A percentile compares a stretch with the other conserved stretches of the same genome.
phyloP scores from a whole-genome alignment of 2,797 vertebrate genomes.

The Siniperca undulata region DNA sequence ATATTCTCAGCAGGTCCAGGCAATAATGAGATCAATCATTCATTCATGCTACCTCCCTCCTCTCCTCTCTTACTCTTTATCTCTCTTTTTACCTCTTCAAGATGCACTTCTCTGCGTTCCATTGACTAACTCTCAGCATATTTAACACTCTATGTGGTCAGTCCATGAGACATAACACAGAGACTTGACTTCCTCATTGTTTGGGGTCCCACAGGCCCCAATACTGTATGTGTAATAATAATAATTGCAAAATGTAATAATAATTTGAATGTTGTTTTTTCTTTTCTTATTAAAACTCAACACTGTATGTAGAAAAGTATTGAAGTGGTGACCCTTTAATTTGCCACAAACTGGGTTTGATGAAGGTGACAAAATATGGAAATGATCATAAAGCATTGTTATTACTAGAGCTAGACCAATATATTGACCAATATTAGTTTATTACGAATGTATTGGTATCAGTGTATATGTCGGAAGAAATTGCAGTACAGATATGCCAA shows the following conservation, averaged over 20 bases:
- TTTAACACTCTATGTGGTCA: conserved; percentile 4
- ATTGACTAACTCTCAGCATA: conserved; percentile 3
- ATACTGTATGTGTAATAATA: not conserved
- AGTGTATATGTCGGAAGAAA: not conserved
- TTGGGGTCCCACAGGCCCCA: not conserved
- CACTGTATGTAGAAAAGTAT: not conserved
- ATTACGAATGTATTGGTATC: not conserved
- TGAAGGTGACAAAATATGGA: no score
- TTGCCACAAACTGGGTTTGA: no score
- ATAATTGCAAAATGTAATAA: no score
- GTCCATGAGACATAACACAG: not conserved
- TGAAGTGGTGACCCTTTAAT: not conserved
- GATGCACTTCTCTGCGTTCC: not conserved
- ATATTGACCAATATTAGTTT: not conserved
- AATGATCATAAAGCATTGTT: not conserved
- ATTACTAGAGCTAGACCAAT: not conserved
- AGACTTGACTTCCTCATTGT: not conserved
- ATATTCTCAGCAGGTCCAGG: conserved; percentile 32
- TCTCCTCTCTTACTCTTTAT: not conserved
- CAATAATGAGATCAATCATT: conserved; percentile 55
- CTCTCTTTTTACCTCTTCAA: conserved; percentile 9
- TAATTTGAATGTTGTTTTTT: not conserved
- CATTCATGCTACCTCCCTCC: conserved; percentile 22
- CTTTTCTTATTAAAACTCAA: not conserved
- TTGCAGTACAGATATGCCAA: no score